Base-by-base conservation (phyloP, 1,140 invertebrate species). In the Caenorhabditis inopinata region DNA sequence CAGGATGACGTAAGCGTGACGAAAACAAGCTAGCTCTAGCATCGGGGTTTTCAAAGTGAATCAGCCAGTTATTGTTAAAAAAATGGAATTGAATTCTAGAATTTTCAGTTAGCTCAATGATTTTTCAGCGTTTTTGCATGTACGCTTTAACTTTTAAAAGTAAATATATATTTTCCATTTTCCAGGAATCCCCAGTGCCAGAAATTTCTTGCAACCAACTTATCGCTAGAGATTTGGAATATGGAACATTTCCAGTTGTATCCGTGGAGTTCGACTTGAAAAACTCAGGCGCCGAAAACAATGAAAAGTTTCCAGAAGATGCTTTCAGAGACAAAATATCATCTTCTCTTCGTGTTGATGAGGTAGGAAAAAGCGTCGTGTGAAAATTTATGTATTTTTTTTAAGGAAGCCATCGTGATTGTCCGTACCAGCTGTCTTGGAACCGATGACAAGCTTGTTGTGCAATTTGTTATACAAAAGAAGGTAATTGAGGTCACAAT, bases 391-490 rank as follows among this genome's bases (percentile, higher is more conserved):
- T 5, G 23, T 78, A 16, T 29, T 48, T 27, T n/a, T 62, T 74
- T 82, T 82, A n/a, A 83, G 82, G 79, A 83, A 27, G 46, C 76
- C 16, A 58, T 83, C 23, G 18, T 83, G 23, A 47, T 83, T 73
- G 68, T 83, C 21, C 78, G 82, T n/a, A 75, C 53, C 27, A 81
- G 38, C 18, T 83, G 82, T 38, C 16, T 42, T 16, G 75, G 73
- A 68, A 53, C 38, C 9, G 73, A 77, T 25, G 82, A 83, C 38
- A 51, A 18, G 7, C 35, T 83, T 18, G 51, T 47, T 16, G 75
- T 83, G n/a, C 82, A 83, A 53, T 83, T 83, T 53, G 82, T 45
- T 49, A 74, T 83, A 38, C 76, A 74, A 25, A 83, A 82, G 51
- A 78, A 83, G 38, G 45, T 53, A 14, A 3, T 78, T 1, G 12